These are phyloP conservation scores for Lymantria dispar DNA, from an alignment of 2,888 invertebrate species.

Conservation along the genomic window DNA sequence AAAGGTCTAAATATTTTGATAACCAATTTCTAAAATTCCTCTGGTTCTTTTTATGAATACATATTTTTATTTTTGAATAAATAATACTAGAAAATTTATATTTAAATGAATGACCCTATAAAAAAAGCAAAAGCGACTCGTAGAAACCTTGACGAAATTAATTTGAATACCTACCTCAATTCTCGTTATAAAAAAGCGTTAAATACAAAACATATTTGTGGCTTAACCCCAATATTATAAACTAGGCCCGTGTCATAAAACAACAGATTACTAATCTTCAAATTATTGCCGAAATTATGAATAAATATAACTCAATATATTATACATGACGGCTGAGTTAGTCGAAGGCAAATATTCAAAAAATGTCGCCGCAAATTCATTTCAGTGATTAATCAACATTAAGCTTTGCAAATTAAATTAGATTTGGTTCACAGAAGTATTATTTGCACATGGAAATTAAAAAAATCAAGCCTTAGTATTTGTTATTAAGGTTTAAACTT, in stretches of 20 bases:
- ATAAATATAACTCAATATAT: constrained; percentile 26
- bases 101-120: neutral
- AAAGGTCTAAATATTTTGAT: too few species aligned
- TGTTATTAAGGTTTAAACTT: constrained; percentile 10
- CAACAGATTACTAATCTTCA: constrained; percentile 11
- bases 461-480: neutral
- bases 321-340: constrained; percentile 18
- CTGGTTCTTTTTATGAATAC: too few species aligned
- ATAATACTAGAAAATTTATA: neutral
- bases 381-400: constrained; percentile 58
- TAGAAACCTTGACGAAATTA: neutral
- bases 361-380: constrained; percentile 46
- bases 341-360: constrained; percentile 37
- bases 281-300: constrained; percentile 16
- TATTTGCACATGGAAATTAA: neutral
- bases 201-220: constrained; percentile 4
- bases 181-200: constrained; percentile 4
- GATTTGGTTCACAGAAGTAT: constrained; percentile 12
- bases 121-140: too few species aligned
- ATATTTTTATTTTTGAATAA: too few species aligned
- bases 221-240: constrained; percentile 12
- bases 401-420: constrained; percentile 64
- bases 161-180: constrained; percentile 2
- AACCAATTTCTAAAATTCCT: too few species aligned
- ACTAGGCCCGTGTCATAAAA: constrained; percentile 7